phyloP scores from a whole-genome alignment of 2,113 vertebrate species.

The Microcebus griseorufus region DNA sequence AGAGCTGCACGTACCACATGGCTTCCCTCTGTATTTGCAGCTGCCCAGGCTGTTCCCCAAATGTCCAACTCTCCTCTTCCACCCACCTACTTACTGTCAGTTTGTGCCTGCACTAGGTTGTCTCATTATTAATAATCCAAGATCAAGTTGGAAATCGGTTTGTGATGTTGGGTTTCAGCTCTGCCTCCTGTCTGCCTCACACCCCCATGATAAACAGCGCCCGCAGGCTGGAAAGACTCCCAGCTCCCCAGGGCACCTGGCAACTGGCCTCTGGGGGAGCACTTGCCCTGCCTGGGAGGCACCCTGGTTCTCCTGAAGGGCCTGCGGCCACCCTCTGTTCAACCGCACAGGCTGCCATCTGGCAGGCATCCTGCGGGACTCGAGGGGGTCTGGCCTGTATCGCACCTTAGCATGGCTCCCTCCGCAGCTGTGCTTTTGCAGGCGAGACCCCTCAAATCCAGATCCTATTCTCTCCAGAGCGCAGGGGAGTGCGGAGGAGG shows the following conservation, averaged over 20 bases:
- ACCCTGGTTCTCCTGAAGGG: conserved; percentile 44
- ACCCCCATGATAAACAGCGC: conserved; percentile 32
- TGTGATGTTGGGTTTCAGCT: conserved; percentile 62
- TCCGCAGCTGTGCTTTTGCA: neutral
- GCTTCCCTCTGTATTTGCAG: neutral
- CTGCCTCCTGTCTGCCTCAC: neutral
- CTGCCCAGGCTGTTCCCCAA: conserved; percentile 51
- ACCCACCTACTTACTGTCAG: conserved; percentile 72
- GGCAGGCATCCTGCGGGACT: conserved; percentile 23
- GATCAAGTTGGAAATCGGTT: conserved; percentile 73
- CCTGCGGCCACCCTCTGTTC: conserved; percentile 35
- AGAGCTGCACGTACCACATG: neutral
- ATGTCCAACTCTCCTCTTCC: conserved; percentile 73
- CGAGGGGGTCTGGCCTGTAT: neutral
- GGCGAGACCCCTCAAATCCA: neutral
- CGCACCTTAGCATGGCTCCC: neutral
- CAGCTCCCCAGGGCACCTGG: neutral
- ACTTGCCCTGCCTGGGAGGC: neutral
- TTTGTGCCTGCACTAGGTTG: conserved; percentile 67
- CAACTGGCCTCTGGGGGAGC: neutral
- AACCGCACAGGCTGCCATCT: conserved; percentile 38
- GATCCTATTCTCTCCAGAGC: neutral
- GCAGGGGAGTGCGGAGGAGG: neutral
- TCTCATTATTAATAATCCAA: conserved; percentile 73
- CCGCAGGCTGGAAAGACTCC: conserved; percentile 51